Evolutionary conservation across 2,888 invertebrate species (phyloP), one percentile per base, ranked within the genome.

Genomic region (Atrina japonica): DNA sequence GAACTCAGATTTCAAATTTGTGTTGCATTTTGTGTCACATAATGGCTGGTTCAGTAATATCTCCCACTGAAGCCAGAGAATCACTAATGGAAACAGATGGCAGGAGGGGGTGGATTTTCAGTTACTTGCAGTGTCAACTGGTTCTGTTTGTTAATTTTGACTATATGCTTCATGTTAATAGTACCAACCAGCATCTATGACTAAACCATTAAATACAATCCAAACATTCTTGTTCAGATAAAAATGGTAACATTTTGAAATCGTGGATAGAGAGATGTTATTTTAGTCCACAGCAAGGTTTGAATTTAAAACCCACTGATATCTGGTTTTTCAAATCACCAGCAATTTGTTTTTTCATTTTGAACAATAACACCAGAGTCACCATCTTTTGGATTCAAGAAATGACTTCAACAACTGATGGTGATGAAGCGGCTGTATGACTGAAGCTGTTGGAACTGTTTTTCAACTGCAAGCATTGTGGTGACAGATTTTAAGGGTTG

Each of bases 401-500:
- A 27, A n/a, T 3, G n/a, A 18, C 23, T 35, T n/a, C n/a, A n/a
- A n/a, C 6, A 23, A 23, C n/a, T 27, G 35, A 7, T 60, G 47
- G 14, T 47, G 25, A 5, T 60, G 25, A n/a, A 60, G 11, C 2
- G 69, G 69, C 16, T 53, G 16, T n/a, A 69, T 61, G 47, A 69
- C 30, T 11, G 58, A 69, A 7, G 64, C 23, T 16, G 68, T 68
- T 45, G 63, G 63, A 3, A 52, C 18, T 16, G 25, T 25, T 60
- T 68, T 55, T 11, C 40, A 43, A 50, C 63, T n/a, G 63, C 47
- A 68, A 41, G 21, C 58, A 18, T n/a, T 16, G 61, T 61, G 3
- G 69, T 69, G 2, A 45, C 45, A 29, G 29, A 11, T 29, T 70
- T 65, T 30, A 65, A 47, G 3, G 65, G 70, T 29, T 49, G 29